Conservation (phyloP, 2,888 invertebrate species). For the Drosophila ochracea region DNA sequence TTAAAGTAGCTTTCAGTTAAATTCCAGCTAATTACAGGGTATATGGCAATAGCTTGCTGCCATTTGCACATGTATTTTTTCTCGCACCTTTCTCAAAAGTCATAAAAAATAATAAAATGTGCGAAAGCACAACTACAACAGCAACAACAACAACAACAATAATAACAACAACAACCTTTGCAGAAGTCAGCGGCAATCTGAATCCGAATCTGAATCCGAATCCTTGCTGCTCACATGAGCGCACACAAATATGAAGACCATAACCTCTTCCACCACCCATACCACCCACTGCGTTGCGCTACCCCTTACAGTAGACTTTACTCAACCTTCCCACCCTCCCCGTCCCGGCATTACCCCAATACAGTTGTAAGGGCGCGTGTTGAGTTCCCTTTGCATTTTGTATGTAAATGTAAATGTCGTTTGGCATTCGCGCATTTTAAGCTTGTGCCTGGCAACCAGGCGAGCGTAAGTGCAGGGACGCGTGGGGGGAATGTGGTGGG, state of each 20-base stretch:
- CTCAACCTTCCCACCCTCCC: neutral
- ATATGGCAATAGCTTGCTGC: slow-evolving; percentile 22
- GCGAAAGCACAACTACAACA: slow-evolving; percentile 68
- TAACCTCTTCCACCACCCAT: slow-evolving; percentile 17
- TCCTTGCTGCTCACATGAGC: slow-evolving; percentile 72
- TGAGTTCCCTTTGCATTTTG: slow-evolving; percentile 67
- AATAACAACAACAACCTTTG: slow-evolving; percentile 5
- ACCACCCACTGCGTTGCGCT: neutral
- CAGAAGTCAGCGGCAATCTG: slow-evolving; percentile 32
- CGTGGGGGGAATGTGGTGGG: neutral
- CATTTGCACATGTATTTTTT: slow-evolving; percentile 23
- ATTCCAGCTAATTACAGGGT: slow-evolving; percentile 35
- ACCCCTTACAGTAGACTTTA: neutral
- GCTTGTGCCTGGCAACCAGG: slow-evolving; percentile 58
- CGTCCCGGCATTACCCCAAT: slow-evolving; percentile 1
- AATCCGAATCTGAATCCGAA: slow-evolving; percentile 37
- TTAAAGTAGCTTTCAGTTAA: neutral
- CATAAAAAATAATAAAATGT: slow-evolving; percentile 80
- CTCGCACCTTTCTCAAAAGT: slow-evolving; percentile 71
- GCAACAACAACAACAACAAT: slow-evolving; percentile 18
- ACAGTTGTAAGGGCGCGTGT: slow-evolving; percentile 57
- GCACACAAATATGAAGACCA: slow-evolving; percentile 71
- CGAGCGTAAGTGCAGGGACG: slow-evolving; percentile 5
- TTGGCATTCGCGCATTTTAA: slow-evolving; percentile 79
- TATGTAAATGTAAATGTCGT: slow-evolving; percentile 79